Base-by-base conservation (phyloP, 2,797 vertebrate genomes). In the Emydoidea blandingii region DNA sequence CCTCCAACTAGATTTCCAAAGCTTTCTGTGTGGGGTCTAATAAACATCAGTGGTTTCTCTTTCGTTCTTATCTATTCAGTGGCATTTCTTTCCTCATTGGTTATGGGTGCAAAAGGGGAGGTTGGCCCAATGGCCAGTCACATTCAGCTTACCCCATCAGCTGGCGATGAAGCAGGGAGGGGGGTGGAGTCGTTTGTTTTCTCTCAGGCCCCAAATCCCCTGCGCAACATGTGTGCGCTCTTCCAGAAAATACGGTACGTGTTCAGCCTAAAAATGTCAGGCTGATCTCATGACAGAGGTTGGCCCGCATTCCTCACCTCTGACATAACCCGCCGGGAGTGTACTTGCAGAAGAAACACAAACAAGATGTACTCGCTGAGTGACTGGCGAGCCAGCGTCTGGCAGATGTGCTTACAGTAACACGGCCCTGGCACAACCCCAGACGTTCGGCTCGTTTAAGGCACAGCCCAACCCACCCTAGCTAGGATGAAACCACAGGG, bases 241-340 rank as follows among this genome's bases (percentile, higher is more conserved):
- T 96, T 94, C 93, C 95, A 82, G 97, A 92, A 97, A 97, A 95
- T 92, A 95, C 88, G 93, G 95, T 96, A 94, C 87, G 81, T 8
- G 90, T 49, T 87, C 91, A 1, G 97, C 96, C 97, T 97, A 92
- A 95, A 97, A 97, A 95, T 97, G 96, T 74, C 9, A 91, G 94
- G n/a, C 92, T 97, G 97, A 96, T 96, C 97, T 97, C 97, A 97
- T 96, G 97, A 95, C 97, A 94, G 93, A 98, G 97, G 97, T 96
- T 96, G 97, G 97, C 97, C 97, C 90, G 95, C 96, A 98, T 98
- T 97, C 97, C 96, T 97, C 97, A 97, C 97, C 97, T 94, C 97
- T 98, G 97, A 98, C 97, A 98, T 97, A 97, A 97, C 95, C 96
- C 94, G 47, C 96, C 95, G 96, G 96, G 97, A 98, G 97, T 81